A percentile compares a stretch with the other conserved stretches of the same genome.
phyloP scores from a whole-genome alignment of 2,888 invertebrate species.

The Erebia epiphron region DNA sequence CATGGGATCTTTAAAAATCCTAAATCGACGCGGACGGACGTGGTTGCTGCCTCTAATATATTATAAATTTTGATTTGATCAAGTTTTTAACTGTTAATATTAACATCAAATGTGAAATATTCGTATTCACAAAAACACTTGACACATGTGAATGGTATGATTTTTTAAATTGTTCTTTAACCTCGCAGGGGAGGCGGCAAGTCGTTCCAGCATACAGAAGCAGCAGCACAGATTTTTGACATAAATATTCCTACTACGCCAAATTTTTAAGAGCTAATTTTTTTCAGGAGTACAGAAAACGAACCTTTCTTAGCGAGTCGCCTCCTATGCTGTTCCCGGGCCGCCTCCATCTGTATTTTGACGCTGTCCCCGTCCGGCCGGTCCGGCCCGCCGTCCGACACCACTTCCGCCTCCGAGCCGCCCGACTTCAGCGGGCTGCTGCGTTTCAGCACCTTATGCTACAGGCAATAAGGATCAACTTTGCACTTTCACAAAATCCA shows the following conservation, averaged over 20 bases:
- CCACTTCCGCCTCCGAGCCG: slow-evolving; percentile 66
- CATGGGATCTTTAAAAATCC: not conserved
- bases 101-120: too few relatives aligned
- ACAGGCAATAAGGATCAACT: slow-evolving; percentile 30
- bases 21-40: not conserved
- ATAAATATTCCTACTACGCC: not conserved
- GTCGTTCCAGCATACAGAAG: too few relatives aligned
- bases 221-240: too few relatives aligned
- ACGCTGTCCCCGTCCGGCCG: slow-evolving; percentile 63
- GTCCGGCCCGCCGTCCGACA: slow-evolving; percentile 59
- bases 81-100: too few relatives aligned
- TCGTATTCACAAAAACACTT: too few relatives aligned
- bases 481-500: not conserved
- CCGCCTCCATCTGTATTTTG: slow-evolving; percentile 79
- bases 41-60: too few relatives aligned
- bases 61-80: not conserved
- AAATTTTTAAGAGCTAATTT: too few relatives aligned
- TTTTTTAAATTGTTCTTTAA: too few relatives aligned
- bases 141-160: too few relatives aligned
- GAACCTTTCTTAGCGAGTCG: slow-evolving; percentile 76
- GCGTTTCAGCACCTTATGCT: slow-evolving; percentile 73
- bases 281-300: not conserved
- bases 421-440: slow-evolving; percentile 69
- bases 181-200: too few relatives aligned
- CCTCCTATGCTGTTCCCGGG: slow-evolving; percentile 69